phyloP scores from a whole-genome alignment of 2,888 invertebrate species.

The Tromatobia lineatoria region DNA sequence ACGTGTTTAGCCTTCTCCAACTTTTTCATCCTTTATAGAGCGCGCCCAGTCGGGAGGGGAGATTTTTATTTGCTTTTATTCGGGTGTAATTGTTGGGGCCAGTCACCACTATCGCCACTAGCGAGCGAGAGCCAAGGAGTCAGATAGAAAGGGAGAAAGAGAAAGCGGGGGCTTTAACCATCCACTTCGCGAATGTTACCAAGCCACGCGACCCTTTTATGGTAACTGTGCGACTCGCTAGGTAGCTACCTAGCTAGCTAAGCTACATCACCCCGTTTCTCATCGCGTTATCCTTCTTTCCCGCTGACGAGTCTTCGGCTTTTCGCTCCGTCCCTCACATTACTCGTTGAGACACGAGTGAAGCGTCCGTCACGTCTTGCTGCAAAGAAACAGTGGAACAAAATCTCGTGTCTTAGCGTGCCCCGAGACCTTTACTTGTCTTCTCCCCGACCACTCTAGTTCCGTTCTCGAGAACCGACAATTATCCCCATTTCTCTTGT shows the following conservation, averaged over 20 bases:
- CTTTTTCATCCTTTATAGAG: constrained; percentile 42
- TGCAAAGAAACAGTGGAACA: constrained; percentile 55
- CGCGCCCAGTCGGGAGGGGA: neutral
- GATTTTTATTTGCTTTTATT: constrained; percentile 83
- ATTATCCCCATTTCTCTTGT: constrained; percentile 62
- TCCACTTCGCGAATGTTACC: constrained; percentile 83
- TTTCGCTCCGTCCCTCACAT: constrained; percentile 45
- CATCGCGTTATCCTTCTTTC: constrained; percentile 41
- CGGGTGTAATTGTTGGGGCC: constrained; percentile 84
- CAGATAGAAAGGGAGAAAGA: constrained; percentile 20
- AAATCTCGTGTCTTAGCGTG: constrained; percentile 63
- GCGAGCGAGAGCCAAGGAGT: constrained; percentile 71
- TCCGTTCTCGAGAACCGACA: constrained; percentile 63
- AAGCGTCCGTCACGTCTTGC: constrained; percentile 59
- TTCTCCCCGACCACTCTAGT: constrained; percentile 21
- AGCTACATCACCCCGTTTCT: neutral
- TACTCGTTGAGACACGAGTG: constrained; percentile 65
- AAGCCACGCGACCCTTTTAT: constrained; percentile 83
- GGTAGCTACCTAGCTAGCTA: constrained; percentile 28
- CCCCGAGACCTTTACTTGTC: constrained; percentile 15
- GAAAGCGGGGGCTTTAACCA: constrained; percentile 75
- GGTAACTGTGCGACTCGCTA: constrained; percentile 67
- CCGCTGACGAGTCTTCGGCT: constrained; percentile 48
- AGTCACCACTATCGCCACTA: constrained; percentile 85
- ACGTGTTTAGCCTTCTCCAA: constrained; percentile 36